phyloP scores from a whole-genome alignment of 2,888 invertebrate species.

The Acronicta alni region DNA sequence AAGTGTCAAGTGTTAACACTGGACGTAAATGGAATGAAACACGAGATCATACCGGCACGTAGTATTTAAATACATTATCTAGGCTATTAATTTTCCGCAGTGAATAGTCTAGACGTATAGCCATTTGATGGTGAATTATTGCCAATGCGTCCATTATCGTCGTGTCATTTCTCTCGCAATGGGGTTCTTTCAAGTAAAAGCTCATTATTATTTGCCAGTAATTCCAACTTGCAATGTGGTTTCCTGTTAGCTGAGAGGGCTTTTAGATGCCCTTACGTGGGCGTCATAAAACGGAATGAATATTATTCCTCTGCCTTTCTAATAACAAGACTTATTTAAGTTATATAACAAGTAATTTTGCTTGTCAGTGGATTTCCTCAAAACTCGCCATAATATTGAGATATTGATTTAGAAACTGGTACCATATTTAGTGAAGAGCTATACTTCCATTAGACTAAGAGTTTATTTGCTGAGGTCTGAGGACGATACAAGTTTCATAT shows the following conservation, averaged over 20 bases:
- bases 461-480: not conserved
- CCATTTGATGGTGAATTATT: conserved; percentile 38
- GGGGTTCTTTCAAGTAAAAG: conserved; percentile 27
- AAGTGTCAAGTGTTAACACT: conserved; percentile 45
- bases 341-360: no score
- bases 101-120: conserved; percentile 30
- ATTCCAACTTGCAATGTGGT: conserved; percentile 1
- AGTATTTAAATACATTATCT: conserved; percentile 47
- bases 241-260: conserved; percentile 1
- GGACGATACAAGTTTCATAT: not conserved
- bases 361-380: no score
- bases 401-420: not conserved
- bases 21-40: conserved; percentile 44
- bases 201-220: conserved; percentile 15
- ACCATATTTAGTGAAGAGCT: no score
- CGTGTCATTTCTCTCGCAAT: conserved; percentile 41
- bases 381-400: not conserved
- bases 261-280: conserved; percentile 6
- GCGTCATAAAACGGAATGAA: conserved; percentile 1
- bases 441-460: not conserved
- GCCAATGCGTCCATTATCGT: conserved; percentile 22
- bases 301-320: not conserved
- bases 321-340: not conserved
- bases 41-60: conserved; percentile 36
- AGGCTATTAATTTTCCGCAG: conserved; percentile 41